A percentile compares a stretch with the other conserved stretches of the same genome.
Conservation (phyloP, 2,888 invertebrate species). For the Calephelis perditalis region DNA sequence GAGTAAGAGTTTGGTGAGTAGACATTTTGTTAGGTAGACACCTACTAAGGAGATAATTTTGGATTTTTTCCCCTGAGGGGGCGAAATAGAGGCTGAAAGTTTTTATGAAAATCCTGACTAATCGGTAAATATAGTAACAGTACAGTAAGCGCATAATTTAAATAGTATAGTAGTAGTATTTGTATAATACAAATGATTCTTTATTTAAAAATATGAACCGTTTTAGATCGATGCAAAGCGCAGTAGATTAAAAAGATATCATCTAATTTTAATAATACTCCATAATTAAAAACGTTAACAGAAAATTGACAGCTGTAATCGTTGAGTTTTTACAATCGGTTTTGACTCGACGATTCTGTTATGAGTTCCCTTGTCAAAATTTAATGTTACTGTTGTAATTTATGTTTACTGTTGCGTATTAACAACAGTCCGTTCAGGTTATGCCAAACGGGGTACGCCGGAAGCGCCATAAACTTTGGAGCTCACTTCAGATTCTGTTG, state of each 20-base stretch:
- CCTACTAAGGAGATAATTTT: too few relatives aligned
- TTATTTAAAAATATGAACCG: too few relatives aligned
- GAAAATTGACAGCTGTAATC: constrained; percentile 10
- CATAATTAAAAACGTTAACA: constrained; percentile 4
- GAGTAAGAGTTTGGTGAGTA: too few relatives aligned
- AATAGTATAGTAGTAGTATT: too few relatives aligned
- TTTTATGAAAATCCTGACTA: too few relatives aligned
- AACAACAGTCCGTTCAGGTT: constrained; percentile 47
- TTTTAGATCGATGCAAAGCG: too few relatives aligned
- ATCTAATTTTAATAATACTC: constrained; percentile 2
- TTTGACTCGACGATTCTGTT: constrained; percentile 28
- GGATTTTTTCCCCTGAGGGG: too few relatives aligned
- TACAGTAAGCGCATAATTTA: too few relatives aligned
- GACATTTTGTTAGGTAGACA: too few relatives aligned
- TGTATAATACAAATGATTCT: too few relatives aligned
- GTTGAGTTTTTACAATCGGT: constrained; percentile 24
- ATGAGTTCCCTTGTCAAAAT: constrained; percentile 40
- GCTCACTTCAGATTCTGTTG: constrained; percentile 61
- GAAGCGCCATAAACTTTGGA: constrained; percentile 63
- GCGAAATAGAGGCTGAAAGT: too few relatives aligned
- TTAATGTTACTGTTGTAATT: constrained; percentile 51
- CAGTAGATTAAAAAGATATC: neutral
- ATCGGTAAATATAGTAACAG: too few relatives aligned
- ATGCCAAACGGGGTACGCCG: constrained; percentile 56
- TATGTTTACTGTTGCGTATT: constrained; percentile 49